Evolutionary conservation across 2,113 vertebrate species (phyloP).

Genomic region (Microcebus ravelobensis): DNA sequence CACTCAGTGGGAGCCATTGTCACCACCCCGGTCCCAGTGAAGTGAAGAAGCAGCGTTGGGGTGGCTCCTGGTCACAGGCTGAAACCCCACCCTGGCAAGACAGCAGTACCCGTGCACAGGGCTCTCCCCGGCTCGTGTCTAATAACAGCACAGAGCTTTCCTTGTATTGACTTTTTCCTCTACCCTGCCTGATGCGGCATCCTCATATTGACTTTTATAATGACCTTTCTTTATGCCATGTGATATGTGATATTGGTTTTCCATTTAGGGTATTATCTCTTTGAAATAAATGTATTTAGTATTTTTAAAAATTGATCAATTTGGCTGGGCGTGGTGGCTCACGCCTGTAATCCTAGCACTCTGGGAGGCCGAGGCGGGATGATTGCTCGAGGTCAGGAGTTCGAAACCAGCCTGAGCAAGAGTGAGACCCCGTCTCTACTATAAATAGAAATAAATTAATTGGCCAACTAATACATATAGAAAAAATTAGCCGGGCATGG

Average conservation of each 20-base stretch:
- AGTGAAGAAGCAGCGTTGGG: neutral
- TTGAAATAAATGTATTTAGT: neutral
- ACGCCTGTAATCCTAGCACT: no score
- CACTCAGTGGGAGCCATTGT: fast-evolving
- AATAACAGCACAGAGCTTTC: neutral
- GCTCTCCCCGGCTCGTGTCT: neutral
- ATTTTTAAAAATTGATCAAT: neutral
- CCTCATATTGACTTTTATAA: neutral
- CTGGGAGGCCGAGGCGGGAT: no score
- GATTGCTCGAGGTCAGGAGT: no score
- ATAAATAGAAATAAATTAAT: no score
- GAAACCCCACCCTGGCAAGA: neutral
- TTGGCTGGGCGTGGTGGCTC: neutral
- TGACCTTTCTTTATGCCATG: neutral
- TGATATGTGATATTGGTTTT: neutral
- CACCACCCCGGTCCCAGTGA: no score
- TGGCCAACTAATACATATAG: no score
- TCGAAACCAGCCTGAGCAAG: no score
- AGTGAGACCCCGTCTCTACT: no score
- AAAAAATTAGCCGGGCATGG: no score
- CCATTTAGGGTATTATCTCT: neutral
- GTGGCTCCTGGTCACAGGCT: neutral
- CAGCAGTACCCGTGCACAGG: neutral
- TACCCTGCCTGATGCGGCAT: no score
- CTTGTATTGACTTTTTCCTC: neutral